Conservation (phyloP, 2,888 invertebrate species). For the Drosophila algonquin region DNA sequence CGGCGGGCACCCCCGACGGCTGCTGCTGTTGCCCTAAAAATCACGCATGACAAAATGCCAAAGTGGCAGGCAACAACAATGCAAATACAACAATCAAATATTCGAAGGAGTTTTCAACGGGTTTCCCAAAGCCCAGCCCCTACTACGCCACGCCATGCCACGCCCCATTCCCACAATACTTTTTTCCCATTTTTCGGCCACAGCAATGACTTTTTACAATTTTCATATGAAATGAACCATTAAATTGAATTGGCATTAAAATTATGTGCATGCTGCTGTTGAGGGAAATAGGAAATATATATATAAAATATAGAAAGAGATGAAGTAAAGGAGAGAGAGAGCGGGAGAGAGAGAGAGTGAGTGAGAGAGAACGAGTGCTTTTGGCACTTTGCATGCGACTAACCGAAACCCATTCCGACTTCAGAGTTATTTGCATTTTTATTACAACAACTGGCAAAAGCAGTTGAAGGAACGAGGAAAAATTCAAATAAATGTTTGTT, state of each 20-base stretch:
- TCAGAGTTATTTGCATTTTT: constrained; percentile 74
- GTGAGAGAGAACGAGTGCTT: constrained; percentile 42
- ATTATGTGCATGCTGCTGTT: constrained; percentile 63
- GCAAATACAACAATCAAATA: constrained; percentile 20
- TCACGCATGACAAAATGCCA: constrained; percentile 77
- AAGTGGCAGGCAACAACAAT: constrained; percentile 56
- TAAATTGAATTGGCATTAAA: constrained; percentile 80
- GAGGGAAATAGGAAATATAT: constrained; percentile 34
- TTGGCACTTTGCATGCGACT: constrained; percentile 74
- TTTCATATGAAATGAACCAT: constrained; percentile 80
- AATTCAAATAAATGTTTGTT: constrained; percentile 79
- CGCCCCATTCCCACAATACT: constrained; percentile 1
- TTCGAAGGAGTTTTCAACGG: constrained; percentile 26
- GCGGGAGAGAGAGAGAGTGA: not conserved
- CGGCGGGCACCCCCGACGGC: not conserved
- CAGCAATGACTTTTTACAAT: constrained; percentile 78
- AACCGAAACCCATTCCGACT: constrained; percentile 64
- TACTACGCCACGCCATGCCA: not conserved
- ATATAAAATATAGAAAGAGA: constrained; percentile 11
- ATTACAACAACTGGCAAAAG: constrained; percentile 70
- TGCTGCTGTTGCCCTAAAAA: constrained; percentile 46
- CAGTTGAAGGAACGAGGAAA: constrained; percentile 39
- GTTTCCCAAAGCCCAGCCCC: constrained; percentile 17
- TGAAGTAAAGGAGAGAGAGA: too few relatives aligned
- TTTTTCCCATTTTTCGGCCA: constrained; percentile 65